Evolutionary conservation across 2,113 vertebrate genomes (phyloP), one percentile per base, ranked within the genome.

Genomic region (Neotoma lepida): DNA sequence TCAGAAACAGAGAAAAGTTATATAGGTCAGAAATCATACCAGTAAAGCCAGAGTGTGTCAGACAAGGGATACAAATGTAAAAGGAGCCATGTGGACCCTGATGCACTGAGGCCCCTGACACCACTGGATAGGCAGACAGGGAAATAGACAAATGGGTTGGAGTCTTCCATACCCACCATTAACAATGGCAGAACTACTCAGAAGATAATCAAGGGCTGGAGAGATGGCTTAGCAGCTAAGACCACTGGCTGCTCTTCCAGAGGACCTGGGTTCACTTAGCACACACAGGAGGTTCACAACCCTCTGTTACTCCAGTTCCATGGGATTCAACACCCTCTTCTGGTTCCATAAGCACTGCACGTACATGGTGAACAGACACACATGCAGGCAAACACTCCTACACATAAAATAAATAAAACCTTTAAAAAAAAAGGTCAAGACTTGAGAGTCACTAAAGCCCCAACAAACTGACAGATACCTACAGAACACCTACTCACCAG

Each of bases 81-180:
- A 54, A 39, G 2, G 49, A 77, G 80, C 51, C 1, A 41, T 0
- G 24, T 0, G 0, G 24, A 56, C 30, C 24, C 49, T 18, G 15
- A 39, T 2, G 2, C 0, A 44, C 13, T 2, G 35, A 15, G 28
- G 3, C 10, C 44, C 41, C 8, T 15, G 17, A 6, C 1, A 9
- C 22, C 35, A 24, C 20, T 51, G 51, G 51, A 51, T 20, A 51
- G 44, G 15, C 1, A 2, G 44, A 18, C 41, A 28, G 20, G 54
- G 41, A 51, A 66, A 39, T 0, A 39, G 33, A 51, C 2, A 6
- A n/a, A n/a, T n/a, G n/a, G 20, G 14, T 54, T 81, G 33, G 20
- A 76, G 7, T 76, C 15, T 9, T 30, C 33, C 10, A 51, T 0
- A 2, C 1, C 41, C 58, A 56, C 10, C 35, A 22, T 33, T 28